Evolutionary conservation across 2,888 invertebrate species (phyloP).

Genomic region (Latheticus oryzae): DNA sequence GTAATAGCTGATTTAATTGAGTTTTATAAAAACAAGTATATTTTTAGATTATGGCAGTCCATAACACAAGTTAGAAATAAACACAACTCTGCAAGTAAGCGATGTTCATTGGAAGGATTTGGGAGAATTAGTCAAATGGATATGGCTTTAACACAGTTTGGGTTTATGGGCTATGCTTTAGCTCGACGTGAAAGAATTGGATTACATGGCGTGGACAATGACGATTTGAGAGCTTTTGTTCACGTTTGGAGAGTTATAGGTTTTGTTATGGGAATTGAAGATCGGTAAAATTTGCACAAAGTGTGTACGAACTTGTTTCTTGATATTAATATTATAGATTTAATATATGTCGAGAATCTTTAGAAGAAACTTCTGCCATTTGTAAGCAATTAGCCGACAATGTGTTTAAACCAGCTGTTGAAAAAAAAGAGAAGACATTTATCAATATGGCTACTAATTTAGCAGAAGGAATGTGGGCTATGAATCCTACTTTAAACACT

Average conservation of each 20-base stretch:
- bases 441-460: constrained; percentile 73
- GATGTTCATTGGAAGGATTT: constrained; percentile 65
- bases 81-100: constrained; percentile 74
- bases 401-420: constrained; percentile 73
- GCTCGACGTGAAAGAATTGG: constrained; percentile 75
- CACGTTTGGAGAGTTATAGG: constrained; percentile 90
- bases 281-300: constrained; percentile 69
- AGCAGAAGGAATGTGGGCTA: constrained; percentile 76
- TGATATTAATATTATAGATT: too few species aligned
- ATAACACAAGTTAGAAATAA: constrained; percentile 74
- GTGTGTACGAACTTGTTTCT: constrained; percentile 38
- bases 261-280: constrained; percentile 83
- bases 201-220: constrained; percentile 69
- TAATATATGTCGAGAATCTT: constrained; percentile 75
- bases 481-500: constrained; percentile 73
- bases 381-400: constrained; percentile 71
- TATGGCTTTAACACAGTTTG: constrained; percentile 87
- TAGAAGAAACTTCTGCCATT: constrained; percentile 73
- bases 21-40: too few species aligned
- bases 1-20: constrained; percentile 68
- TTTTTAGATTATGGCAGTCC: constrained; percentile 75
- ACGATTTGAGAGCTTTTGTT: constrained; percentile 79
- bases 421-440: constrained; percentile 72
- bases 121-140: constrained; percentile 82
- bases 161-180: constrained; percentile 83